Evolutionary conservation across 2,797 vertebrate genomes (phyloP), one percentile per base, ranked within the genome.

Genomic region (Rhodeus uyekii): DNA sequence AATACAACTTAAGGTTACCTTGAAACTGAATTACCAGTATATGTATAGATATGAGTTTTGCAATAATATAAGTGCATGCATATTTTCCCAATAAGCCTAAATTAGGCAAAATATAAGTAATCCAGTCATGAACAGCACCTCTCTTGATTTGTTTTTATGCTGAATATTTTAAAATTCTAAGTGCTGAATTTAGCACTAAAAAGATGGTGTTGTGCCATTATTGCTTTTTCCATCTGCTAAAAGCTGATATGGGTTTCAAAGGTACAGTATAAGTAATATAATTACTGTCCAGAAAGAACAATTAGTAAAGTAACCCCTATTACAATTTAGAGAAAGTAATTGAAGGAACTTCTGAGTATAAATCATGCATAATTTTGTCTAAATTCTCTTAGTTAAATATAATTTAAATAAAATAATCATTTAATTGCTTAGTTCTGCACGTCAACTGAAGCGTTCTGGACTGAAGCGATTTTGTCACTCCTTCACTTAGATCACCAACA

Each of bases 231-330:
- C 32, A 64, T 64, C 80, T 64, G 60, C 32, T 65, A 65, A 81
- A 81, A 75, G 34, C 71, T 64, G 60, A 74, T 75, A 75, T 74
- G 71, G 24, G 19, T 55, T 42, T 81, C 36, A 64, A 65, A 65
- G 34, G 32, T 81, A 63, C 22, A 22, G 32, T 81, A 63, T 29
- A 22, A 72, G 39, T 48, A 36, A 61, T 29, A 55, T 81, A 81
- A 74, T 81, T 75, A 65, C 39, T 65, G 75, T 60, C 78, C 18
- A 74, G 24, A 48, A n/a, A 77, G 60, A 85, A 83, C 63, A 64
- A 76, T 63, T 39, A 29, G 55, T 50, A 27, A 71, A 71, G 39
- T 72, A 44, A 61, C 55, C 42, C 19, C 67, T 8, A 60, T 58
- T 44, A 46, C 24, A 61, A 61, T 71, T 58, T 32, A 34, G 53